Evolutionary conservation across 37 sponge, comb jelly and placozoan genomes (phyloP), one percentile per base, ranked within the genome.

Genomic region (Mnemiopsis leidyi): DNA sequence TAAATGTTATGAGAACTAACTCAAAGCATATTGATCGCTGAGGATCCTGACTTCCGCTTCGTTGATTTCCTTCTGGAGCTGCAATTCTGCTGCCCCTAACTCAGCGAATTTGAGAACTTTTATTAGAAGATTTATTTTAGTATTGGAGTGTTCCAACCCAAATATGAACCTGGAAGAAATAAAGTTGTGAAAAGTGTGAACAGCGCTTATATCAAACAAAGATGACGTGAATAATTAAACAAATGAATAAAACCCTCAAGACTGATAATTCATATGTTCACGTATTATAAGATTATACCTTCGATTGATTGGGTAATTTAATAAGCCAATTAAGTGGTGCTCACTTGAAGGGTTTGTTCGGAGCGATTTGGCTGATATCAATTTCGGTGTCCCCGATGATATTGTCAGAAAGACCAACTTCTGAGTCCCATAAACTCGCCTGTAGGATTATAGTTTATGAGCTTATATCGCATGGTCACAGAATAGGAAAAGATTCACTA

Each of bases 331-430:
- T 13, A 67, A 67, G 20, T 20, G 68, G 20, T 20, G 20, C 25
- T 85, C 25, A 85, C 90, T 85, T 85, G 90, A 85, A 85, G 0
- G 90, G 90, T 40, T 85, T 85, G 48, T 85, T 85, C 1, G 90
- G 90, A 3, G 90, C 90, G n/a, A 85, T 85, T 23, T 85, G 38
- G 90, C 23, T 33, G 24, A 85, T 0, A 39, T 85, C 90, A 39
- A 85, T 85, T 37, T 85, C 90, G 2, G 90, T 85, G n/a, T 85
- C 90, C 39, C 90, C 90, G 29, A 85, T 85, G 26, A 85, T 85
- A 61, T 85, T 85, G 26, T 85, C 90, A 2, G 21, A n/a, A 36
- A 85, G 9, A 23, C 90, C 90, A 21, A 33, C 36, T 39, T 85
- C 90, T 18, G 40, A 40, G 48, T 85, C 90, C 90, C 90, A 85